A percentile compares a stretch with the other conserved stretches of the same genome.
These are phyloP conservation scores for Aspiorhynchus laticeps DNA, from an alignment of 2,113 vertebrate genomes.

Conservation along the genomic window DNA sequence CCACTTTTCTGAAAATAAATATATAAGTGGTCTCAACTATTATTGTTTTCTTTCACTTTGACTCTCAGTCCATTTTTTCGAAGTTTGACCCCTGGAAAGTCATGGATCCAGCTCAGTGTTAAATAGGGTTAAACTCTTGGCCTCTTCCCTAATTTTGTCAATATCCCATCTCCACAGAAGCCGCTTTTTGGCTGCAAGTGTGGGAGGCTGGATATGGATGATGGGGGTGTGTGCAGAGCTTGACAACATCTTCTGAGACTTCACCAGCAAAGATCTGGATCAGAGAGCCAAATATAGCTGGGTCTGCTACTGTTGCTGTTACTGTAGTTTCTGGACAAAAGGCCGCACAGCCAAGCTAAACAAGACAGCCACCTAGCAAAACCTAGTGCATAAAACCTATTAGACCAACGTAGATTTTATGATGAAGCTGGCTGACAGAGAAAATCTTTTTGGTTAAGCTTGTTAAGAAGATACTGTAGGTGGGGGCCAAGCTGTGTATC, in stretches of 20 bases:
- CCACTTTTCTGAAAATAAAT: too few relatives aligned
- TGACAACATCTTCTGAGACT: constrained; percentile 36
- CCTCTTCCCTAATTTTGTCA: constrained; percentile 54
- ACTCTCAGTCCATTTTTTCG: constrained; percentile 55
- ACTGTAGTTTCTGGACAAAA: neutral
- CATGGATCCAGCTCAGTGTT: constrained; percentile 57
- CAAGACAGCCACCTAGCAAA: neutral
- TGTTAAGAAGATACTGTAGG: neutral
- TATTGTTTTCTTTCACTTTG: neutral
- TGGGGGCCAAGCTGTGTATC: too few relatives aligned
- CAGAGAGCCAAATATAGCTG: neutral
- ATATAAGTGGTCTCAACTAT: neutral
- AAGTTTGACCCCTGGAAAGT: constrained; percentile 64
- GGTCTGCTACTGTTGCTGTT: neutral
- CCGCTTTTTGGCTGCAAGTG: constrained; percentile 37
- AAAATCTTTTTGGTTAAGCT: neutral
- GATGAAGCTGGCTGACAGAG: neutral
- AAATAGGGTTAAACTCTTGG: constrained; percentile 62
- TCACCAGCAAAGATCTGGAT: constrained; percentile 13
- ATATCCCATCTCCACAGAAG: constrained; percentile 53
- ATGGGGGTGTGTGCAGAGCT: constrained; percentile 17
- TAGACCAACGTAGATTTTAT: neutral
- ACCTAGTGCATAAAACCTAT: neutral
- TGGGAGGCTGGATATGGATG: constrained; percentile 40
- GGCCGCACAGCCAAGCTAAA: neutral